Evolutionary conservation across 2,113 vertebrate species (phyloP), one percentile per base, ranked within the genome.

Genomic region (Elanus axillaris): DNA sequence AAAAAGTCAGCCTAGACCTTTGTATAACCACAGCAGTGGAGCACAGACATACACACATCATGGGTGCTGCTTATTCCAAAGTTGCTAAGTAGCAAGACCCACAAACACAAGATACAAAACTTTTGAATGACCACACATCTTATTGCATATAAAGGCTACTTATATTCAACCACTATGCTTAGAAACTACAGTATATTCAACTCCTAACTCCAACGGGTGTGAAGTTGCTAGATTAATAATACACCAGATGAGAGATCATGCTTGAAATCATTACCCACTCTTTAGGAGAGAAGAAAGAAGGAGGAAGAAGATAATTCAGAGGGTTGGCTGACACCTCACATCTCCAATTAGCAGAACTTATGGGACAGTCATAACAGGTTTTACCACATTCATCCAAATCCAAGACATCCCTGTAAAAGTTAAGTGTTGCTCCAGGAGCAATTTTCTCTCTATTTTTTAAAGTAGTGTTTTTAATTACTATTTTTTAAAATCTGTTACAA

Each of bases 311-410:
- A 48, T 64, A 58, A 94, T 60, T 95, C 77, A 88, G 86, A 82
- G 93, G 72, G 45, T 16, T 89, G 79, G 93, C 55, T 72, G 58
- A 83, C 50, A 77, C 40, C 36, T 71, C 25, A 25, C 1, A 1
- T 53, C 75, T 88, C 92, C 74, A 67, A 3, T 93, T 50, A 88
- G 79, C 14, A 60, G 84, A 71, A 89, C 82, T 55, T 38, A 83
- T 78, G 86, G 93, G 79, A 95, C 94, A 97, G 94, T 87, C 10
- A 48, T 67, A 80, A 97, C 91, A 92, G 85, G 85, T 25, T 95
- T 86, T 52, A 68, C 94, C 93, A 60, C 62, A 34, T 78, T 93
- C 85, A 91, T 94, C 87, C 96, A 95, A 96, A 96, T 96, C 93
- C 92, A 97, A 95, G 90, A 79, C 62, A 75, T 4, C 34, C 43